These are phyloP conservation scores for Phoxinus phoxinus DNA, from an alignment of 2,113 vertebrate genomes.

Conservation along the genomic window DNA sequence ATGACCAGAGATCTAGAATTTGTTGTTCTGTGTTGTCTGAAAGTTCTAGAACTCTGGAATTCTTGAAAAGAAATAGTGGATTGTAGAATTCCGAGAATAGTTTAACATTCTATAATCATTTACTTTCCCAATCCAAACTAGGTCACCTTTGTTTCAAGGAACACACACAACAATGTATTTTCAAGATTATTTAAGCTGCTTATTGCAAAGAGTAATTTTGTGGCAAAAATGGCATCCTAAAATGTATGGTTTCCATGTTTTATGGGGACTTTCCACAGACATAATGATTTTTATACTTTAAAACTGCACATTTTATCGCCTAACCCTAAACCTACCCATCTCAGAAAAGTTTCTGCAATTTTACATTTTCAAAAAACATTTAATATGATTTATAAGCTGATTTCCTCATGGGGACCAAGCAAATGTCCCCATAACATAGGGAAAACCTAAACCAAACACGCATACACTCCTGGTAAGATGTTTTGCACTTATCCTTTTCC, in stretches of 20 bases:
- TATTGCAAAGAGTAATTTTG: background rate
- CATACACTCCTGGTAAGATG: too few relatives aligned
- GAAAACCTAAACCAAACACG: too few relatives aligned
- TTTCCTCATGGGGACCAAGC: too few relatives aligned
- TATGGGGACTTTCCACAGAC: too few relatives aligned
- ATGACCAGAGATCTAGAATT: background rate
- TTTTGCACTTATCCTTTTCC: slow-evolving; percentile 10
- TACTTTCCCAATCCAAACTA: background rate
- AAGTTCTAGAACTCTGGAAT: background rate
- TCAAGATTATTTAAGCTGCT: background rate
- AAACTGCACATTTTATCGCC: too few relatives aligned
- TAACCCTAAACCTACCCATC: too few relatives aligned
- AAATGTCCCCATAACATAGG: too few relatives aligned
- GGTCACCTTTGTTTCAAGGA: background rate
- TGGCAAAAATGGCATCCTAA: background rate
- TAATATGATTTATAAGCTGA: too few relatives aligned
- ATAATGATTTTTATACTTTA: too few relatives aligned
- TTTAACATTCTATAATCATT: background rate
- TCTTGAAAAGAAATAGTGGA: background rate
- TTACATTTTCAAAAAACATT: too few relatives aligned
- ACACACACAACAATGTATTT: background rate
- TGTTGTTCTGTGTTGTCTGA: background rate
- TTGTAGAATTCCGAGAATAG: background rate
- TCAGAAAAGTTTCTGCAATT: too few relatives aligned
- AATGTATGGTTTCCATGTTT: too few relatives aligned